Conservation (phyloP, 2,113 vertebrate genomes). For the Scolopax mira region DNA sequence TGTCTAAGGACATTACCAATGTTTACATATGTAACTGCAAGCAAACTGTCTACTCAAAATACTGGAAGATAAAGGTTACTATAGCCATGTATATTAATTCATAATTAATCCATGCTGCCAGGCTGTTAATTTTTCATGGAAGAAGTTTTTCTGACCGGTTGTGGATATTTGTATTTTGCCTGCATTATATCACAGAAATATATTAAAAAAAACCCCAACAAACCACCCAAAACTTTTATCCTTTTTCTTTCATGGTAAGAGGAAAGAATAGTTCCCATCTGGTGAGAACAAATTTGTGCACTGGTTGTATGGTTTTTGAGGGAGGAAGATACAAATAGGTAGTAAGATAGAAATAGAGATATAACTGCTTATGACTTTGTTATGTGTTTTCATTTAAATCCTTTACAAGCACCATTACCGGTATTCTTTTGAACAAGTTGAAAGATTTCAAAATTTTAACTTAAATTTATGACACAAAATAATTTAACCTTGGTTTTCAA, state of each 20-base stretch:
- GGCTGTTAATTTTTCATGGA: background rate
- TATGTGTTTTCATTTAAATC: background rate
- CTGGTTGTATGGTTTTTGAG: background rate
- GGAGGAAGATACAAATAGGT: background rate
- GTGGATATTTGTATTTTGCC: background rate
- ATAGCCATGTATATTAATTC: background rate
- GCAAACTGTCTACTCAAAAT: background rate
- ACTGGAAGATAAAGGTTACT: background rate
- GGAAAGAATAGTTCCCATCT: background rate
- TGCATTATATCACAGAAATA: background rate
- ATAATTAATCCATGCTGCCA: background rate
- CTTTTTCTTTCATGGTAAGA: background rate
- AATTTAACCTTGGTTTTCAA: background rate
- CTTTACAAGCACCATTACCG: background rate
- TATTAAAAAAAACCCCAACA: background rate
- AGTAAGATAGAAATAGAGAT: background rate
- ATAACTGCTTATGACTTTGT: background rate
- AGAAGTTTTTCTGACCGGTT: background rate
- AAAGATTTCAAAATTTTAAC: background rate
- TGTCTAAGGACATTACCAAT: background rate
- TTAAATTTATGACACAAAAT: background rate
- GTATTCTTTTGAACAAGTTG: background rate
- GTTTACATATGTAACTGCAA: background rate
- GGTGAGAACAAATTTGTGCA: background rate
- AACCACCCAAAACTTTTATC: background rate